phyloP scores from a whole-genome alignment of 2,888 invertebrate genomes.

The Spilarctia lutea region DNA sequence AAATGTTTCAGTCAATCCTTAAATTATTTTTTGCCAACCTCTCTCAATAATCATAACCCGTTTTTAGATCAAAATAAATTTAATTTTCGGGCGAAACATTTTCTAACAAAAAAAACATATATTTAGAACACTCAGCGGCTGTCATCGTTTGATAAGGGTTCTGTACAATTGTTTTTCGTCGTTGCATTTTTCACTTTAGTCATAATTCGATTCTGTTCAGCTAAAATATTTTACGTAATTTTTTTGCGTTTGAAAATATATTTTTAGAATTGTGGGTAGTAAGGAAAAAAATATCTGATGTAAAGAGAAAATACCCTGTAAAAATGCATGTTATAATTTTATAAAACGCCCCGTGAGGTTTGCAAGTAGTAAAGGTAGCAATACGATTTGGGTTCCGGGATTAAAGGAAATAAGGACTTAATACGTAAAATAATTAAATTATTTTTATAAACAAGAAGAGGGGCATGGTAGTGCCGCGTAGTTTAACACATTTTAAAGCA shows the following conservation, averaged over 20 bases:
- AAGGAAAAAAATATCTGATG: background rate
- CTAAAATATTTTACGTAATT: slow-evolving; percentile 9
- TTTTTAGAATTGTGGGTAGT: background rate
- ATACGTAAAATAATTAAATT: no score
- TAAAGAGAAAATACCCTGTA: background rate
- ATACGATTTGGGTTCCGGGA: background rate
- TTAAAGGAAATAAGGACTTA: background rate
- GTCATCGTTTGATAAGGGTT: slow-evolving; percentile 45
- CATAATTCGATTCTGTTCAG: slow-evolving; percentile 17
- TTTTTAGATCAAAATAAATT: slow-evolving; percentile 22
- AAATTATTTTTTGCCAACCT: background rate
- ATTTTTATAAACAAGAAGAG: background rate
- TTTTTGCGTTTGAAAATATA: slow-evolving; percentile 1
- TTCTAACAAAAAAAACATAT: slow-evolving; percentile 22
- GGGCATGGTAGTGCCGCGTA: no score
- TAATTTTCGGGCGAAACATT: slow-evolving; percentile 18
- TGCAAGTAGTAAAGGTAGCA: background rate
- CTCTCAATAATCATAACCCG: slow-evolving; percentile 5
- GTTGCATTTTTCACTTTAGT: slow-evolving; percentile 22
- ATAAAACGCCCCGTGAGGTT: slow-evolving; percentile 5
- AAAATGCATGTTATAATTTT: slow-evolving; percentile 10
- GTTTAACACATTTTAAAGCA: no score
- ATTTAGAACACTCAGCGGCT: slow-evolving; percentile 28
- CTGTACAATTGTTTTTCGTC: slow-evolving; percentile 21
- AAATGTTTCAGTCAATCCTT: background rate